Conservation (phyloP, 2,797 vertebrate genomes). For the Apogon hyalosoma region DNA sequence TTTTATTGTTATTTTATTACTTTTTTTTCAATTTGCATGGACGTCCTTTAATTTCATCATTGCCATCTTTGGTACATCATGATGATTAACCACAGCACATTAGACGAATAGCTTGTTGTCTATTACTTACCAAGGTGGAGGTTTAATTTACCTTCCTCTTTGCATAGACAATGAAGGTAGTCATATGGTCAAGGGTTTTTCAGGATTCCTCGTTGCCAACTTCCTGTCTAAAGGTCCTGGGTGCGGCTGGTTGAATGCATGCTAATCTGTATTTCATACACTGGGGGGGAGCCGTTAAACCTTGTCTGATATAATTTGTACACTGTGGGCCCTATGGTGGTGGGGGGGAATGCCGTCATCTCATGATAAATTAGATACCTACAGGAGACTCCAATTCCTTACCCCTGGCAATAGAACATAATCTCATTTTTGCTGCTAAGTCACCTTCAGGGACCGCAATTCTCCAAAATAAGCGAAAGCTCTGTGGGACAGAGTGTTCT, state of each 20-base stretch:
- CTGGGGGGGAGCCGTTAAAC: conserved; percentile 73
- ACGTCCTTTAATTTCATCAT: conserved; percentile 62
- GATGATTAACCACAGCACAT: conserved; percentile 65
- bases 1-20: background rate
- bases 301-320: conserved; percentile 81
- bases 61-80: conserved; percentile 56
- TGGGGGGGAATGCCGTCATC: conserved; percentile 70
- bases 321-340: conserved; percentile 61
- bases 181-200: conserved; percentile 66
- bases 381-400: conserved; percentile 79
- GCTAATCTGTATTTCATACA: conserved; percentile 80
- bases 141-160: conserved; percentile 68
- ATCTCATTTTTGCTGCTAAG: conserved; percentile 86
- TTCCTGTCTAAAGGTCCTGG: conserved; percentile 60
- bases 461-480: conserved; percentile 79
- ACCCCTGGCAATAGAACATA: conserved; percentile 83
- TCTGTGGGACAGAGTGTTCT: conserved; percentile 73
- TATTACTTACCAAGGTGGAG: conserved; percentile 52
- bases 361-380: conserved; percentile 85
- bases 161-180: conserved; percentile 57
- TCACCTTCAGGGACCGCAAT: conserved; percentile 83
- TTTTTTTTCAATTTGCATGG: conserved; percentile 1
- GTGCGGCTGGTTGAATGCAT: conserved; percentile 58
- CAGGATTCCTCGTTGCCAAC: conserved; percentile 55
- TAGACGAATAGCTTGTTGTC: conserved; percentile 69